phyloP scores from a whole-genome alignment of 1,140 invertebrate genomes.

The Drosophila lacertosa region DNA sequence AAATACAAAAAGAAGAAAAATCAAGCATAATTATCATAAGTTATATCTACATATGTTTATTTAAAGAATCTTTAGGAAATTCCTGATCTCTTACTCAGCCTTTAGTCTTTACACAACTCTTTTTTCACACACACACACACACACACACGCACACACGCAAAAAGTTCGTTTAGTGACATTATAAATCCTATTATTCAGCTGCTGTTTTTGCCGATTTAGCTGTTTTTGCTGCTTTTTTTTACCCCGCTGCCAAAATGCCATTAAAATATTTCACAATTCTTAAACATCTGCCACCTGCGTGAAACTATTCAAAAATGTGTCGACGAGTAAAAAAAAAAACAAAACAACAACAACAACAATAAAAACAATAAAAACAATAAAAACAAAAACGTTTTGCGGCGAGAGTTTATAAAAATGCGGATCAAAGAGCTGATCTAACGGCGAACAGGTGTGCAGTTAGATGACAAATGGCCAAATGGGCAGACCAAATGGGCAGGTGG shows the following conservation, averaged over 20 bases:
- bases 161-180: conserved; percentile 2
- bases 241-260: conserved; percentile 25
- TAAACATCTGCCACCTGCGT: conserved; percentile 32
- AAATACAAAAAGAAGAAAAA: no score
- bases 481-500: conserved; percentile 20
- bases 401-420: conserved; percentile 9
- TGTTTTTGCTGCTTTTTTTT: not conserved
- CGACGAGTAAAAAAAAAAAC: not conserved
- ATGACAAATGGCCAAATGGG: conserved; percentile 16
- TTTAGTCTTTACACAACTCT: no score
- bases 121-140: not conserved
- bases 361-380: not conserved
- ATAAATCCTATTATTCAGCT: conserved; percentile 3
- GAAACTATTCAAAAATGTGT: conserved; percentile 1
- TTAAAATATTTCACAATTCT: conserved; percentile 26
- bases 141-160: not conserved
- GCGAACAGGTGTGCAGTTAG: conserved; percentile 32
- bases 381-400: no score
- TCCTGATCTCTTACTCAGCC: not conserved
- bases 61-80: not conserved
- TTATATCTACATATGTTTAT: no score
- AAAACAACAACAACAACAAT: not conserved
- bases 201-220: no score
- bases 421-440: conserved; percentile 28
- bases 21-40: no score